A percentile compares a stretch with the other conserved stretches of the same genome.
Evolutionary conservation across 2,888 invertebrate species (phyloP).

Genomic region (Trachelus iudaicus): DNA sequence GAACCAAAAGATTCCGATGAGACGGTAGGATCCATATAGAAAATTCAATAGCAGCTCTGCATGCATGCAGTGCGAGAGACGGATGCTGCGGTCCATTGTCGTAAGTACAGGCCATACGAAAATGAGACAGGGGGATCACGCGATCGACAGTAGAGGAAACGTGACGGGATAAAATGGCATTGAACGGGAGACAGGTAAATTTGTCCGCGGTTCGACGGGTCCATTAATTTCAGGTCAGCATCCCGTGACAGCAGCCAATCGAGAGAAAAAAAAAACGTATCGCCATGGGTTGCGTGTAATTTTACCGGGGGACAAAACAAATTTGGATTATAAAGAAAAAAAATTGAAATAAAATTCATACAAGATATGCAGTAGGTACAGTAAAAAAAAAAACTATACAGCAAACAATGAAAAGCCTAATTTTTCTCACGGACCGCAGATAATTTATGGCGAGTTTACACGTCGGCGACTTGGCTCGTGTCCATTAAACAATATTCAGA

Average conservation of each 20-base stretch:
- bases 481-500: background rate
- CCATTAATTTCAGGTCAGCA: background rate
- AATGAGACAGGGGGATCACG: background rate
- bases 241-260: background rate
- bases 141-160: background rate
- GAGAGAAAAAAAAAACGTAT: background rate
- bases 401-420: too few species aligned
- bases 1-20: background rate
- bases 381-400: too few species aligned
- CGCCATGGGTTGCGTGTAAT: too few species aligned
- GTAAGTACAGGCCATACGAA: background rate
- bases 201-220: background rate
- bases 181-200: background rate
- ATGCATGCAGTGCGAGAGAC: background rate
- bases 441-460: background rate
- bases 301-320: background rate
- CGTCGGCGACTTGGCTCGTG: background rate
- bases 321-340: background rate
- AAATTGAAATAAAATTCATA: too few species aligned
- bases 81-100: background rate
- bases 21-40: background rate
- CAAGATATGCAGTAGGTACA: too few species aligned
- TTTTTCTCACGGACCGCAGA: background rate
- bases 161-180: background rate
- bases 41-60: background rate